Base-by-base conservation (phyloP, 2,888 invertebrate genomes). In the Drosophila picticornis region DNA sequence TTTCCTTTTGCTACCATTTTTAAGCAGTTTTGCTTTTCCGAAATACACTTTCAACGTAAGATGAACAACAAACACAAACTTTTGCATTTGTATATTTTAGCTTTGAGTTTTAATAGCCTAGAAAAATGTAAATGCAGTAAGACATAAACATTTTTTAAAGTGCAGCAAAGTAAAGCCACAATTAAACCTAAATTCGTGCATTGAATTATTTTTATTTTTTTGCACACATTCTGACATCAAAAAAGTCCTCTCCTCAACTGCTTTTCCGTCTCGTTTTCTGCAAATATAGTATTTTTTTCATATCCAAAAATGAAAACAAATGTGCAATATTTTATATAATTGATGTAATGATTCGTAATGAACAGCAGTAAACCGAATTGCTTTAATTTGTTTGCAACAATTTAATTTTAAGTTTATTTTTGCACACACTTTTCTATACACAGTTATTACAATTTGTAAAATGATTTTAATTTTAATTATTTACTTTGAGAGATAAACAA, bases 401-500 rank as follows among this genome's bases (percentile, higher is more conserved):
- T 57, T 7, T 19, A 2, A 31, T 25, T 43, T 22, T 2, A 22
- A 16, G 6, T 16, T 25, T 25, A 25, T 16, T 46, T 16, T 57
- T 9, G 5, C 4, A n/a, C 38, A 29, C 11, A n/a, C 27, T 13
- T 51, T 51, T 13, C 56, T 40, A 57, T 13, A 27, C 55, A 3
- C 0, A 7, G 27, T 7, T 55, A 27, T 55, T 36, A n/a, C 27
- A 27, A 7, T 27, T 27, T 13, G 22, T 2, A 27, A 27, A 19
- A n/a, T 43, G 22, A 40, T 57, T 57, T 31, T 31, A 25, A 43
- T 57, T 57, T 16, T 31, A 31, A 31, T 57, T 22, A 43, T 57
- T 57, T 40, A 16, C 40, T 16, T 57, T 31, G 31, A 43, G n/a
- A 43, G 40, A 31, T 43, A 22, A 11, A 22, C 29, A 57, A 43